Conservation (phyloP, 2,113 vertebrate species). For the Serilophus lunatus region DNA sequence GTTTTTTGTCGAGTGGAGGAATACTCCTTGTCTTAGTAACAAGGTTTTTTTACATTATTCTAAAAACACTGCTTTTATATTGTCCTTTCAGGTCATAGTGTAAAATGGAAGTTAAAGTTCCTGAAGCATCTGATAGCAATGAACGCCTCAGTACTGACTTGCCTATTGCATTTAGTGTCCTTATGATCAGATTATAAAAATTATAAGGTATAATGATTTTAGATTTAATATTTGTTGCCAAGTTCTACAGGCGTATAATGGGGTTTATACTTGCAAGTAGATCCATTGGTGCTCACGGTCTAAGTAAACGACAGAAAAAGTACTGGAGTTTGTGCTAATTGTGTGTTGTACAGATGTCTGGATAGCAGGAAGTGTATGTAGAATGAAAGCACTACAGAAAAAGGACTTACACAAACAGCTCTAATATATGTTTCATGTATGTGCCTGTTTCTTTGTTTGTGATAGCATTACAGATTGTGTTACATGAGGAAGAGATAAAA, state of each 20-base stretch:
- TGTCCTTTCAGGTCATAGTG: neutral
- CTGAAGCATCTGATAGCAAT: neutral
- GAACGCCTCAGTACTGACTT: neutral
- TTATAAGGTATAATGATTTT: neutral
- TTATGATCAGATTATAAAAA: slow-evolving; percentile 20
- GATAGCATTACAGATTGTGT: rapidly evolving
- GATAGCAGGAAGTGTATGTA: neutral
- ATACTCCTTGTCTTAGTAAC: neutral
- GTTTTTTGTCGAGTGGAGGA: neutral
- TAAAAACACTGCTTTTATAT: too few species aligned
- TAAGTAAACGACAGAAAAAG: neutral
- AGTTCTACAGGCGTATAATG: neutral
- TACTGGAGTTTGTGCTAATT: neutral
- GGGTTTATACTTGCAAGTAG: neutral
- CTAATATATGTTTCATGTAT: neutral
- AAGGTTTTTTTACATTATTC: too few species aligned
- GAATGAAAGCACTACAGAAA: neutral
- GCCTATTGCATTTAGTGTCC: neutral
- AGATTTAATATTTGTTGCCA: neutral
- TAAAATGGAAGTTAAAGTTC: neutral
- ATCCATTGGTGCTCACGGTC: neutral
- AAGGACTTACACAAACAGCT: rapidly evolving
- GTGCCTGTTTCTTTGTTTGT: rapidly evolving
- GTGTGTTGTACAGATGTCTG: neutral
- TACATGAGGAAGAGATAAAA: neutral